These are phyloP conservation scores for Spea hammondii DNA, from an alignment of 2,797 vertebrate genomes.

Conservation along the genomic window DNA sequence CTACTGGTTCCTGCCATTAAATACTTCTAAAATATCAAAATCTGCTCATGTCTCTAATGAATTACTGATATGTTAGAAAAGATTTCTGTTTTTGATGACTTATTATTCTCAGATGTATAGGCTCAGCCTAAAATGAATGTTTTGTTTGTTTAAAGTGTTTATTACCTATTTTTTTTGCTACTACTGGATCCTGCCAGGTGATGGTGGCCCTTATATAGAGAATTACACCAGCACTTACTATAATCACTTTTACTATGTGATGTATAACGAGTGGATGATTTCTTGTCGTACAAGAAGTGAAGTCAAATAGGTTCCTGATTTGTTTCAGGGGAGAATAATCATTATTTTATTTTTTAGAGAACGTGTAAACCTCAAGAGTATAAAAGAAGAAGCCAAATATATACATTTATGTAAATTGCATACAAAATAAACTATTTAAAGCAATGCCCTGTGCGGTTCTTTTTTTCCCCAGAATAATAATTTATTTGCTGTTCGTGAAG, in stretches of 20 bases:
- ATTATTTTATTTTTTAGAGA: conserved; percentile 96
- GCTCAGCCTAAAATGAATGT: conserved; percentile 20
- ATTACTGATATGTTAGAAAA: no score
- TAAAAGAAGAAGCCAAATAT: conserved; percentile 79
- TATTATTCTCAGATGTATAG: neutral
- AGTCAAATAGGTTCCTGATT: conserved; percentile 93
- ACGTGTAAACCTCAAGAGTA: conserved; percentile 82
- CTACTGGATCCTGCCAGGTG: conserved; percentile 27
- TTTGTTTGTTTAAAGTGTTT: conserved; percentile 45
- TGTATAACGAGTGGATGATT: conserved; percentile 72
- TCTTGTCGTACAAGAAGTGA: conserved; percentile 99
- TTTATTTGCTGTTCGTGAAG: conserved; percentile 3
- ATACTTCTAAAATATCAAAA: no score
- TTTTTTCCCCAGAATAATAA: conserved; percentile 9
- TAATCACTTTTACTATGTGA: conserved; percentile 57
- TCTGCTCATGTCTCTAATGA: no score
- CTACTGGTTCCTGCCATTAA: no score
- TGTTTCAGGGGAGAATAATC: conserved; percentile 86
- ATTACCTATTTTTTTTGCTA: conserved; percentile 30
- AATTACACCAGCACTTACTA: conserved; percentile 56
- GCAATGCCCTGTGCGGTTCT: conserved; percentile 21
- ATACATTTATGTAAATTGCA: conserved; percentile 89
- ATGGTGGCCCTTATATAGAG: conserved; percentile 24
- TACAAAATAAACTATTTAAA: conserved; percentile 90
- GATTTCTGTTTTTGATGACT: no score